phyloP scores from a whole-genome alignment of 2,113 vertebrate species.

The Pelvicachromis taeniatus region DNA sequence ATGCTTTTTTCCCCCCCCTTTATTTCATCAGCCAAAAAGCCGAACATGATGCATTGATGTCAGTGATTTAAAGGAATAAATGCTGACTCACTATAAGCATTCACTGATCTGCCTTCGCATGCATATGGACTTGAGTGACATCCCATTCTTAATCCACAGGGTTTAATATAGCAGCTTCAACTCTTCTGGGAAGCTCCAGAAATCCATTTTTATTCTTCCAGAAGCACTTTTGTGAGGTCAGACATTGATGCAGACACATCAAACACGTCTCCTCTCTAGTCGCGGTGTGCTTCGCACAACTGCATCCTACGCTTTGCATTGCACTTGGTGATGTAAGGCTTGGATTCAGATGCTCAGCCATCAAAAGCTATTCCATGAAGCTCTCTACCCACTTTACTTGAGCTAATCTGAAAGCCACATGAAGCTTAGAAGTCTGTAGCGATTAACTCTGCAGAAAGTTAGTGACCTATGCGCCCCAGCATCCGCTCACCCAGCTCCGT shows the following conservation, averaged over 20 bases:
- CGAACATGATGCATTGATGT: not conserved
- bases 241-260: not conserved
- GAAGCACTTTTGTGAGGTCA: fast-evolving
- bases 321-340: not conserved
- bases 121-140: not conserved
- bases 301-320: fast-evolving
- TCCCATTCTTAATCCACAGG: not conserved
- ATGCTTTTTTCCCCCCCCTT: fast-evolving
- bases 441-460: not conserved
- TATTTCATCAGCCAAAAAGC: not conserved
- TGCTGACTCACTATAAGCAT: not conserved
- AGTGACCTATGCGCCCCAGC: too few species aligned
- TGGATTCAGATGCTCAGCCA: not conserved
- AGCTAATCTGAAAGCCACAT: not conserved
- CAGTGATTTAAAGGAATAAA: not conserved
- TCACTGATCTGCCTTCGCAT: not conserved
- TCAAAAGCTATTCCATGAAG: fast-evolving
- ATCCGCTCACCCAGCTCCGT: fast-evolving
- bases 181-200: not conserved
- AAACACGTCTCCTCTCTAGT: not conserved
- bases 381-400: not conserved
- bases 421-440: fast-evolving
- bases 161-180: not conserved
- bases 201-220: not conserved
- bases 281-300: not conserved